Base-by-base conservation (phyloP, 1,140 invertebrate species). In the Sitodiplosis mosellana region DNA sequence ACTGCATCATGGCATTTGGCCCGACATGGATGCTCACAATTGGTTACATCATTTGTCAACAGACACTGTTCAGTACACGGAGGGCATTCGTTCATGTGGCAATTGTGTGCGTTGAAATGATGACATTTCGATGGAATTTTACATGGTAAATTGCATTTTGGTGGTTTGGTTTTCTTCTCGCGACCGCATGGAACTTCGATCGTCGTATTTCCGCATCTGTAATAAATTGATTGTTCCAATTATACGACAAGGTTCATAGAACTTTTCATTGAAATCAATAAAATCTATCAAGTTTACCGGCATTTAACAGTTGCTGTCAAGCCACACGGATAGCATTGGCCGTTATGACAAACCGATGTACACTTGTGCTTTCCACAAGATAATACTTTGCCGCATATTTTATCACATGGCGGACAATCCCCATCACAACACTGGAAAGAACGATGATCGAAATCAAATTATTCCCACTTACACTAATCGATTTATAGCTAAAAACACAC, bases 281-380 rank as follows among this genome's bases (percentile, higher is more conserved):
- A 5, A 27, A 27, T n/a, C n/a, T n/a, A 34, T 34, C 7, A n/a
- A 14, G 14, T 38, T 38, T 20, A 43, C 41, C 75, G 72, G 57
- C 92, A 96, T 17, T 75, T 77, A 0, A 94, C 73, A 55, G 78
- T 73, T 3, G 81, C 80, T 19, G 78, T 83, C 48, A 80, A 60
- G 3, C 77, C 75, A 56, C 91, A 96, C 0, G 91, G 91, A 66
- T 91, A 95, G 55, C 92, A 96, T 0, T 80, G 82, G 1, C 90
- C 90, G 53, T 72, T 76, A 59, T 94, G 90, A 61, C 89, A 94
- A 1, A 83, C 71, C 27, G 79, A 83, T 10, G 74, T 66, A 61
- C 91, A 96, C 64, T 90, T 90, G 61, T 96, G 91, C 46, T 88
- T 83, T 10, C 83, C 79, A 63, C 90, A 95, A 17, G 77, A 76